Conservation (phyloP, 2,888 invertebrate species). For the Aphrophora alni region DNA sequence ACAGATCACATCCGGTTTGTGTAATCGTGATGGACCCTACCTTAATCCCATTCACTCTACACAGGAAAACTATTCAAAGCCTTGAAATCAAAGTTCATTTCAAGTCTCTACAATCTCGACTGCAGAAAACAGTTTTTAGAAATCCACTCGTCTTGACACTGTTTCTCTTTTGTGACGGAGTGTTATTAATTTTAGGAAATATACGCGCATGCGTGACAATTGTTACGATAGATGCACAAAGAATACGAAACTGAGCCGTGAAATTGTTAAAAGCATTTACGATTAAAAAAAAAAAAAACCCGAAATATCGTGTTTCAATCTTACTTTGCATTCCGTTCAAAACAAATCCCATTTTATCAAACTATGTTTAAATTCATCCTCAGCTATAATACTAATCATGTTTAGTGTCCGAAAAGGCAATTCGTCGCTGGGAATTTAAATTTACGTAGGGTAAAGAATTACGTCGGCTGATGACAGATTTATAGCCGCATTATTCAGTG, state of each 20-base stretch:
- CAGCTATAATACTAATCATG: neutral
- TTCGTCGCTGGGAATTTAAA: neutral
- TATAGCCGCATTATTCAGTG: slow-evolving; percentile 25
- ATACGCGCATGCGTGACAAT: neutral
- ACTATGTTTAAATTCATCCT: neutral
- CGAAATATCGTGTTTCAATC: neutral
- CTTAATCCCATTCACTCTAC: too few species aligned
- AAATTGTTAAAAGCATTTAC: neutral
- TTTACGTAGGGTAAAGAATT: slow-evolving; percentile 23
- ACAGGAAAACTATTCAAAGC: too few species aligned
- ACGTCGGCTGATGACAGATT: slow-evolving; percentile 20
- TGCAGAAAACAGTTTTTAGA: too few species aligned
- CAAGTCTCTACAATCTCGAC: too few species aligned
- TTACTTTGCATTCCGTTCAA: neutral
- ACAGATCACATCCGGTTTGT: too few species aligned
- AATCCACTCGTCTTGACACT: neutral
- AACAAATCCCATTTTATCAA: neutral
- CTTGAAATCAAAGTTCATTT: too few species aligned
- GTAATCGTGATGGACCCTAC: too few species aligned
- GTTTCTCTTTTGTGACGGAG: neutral
- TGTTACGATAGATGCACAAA: neutral
- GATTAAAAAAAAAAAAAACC: neutral
- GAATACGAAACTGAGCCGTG: neutral
- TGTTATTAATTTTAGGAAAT: neutral
- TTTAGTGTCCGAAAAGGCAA: neutral